Evolutionary conservation across 1,140 invertebrate species (phyloP), one percentile per base, ranked within the genome.

Genomic region (Phortica variegata): DNA sequence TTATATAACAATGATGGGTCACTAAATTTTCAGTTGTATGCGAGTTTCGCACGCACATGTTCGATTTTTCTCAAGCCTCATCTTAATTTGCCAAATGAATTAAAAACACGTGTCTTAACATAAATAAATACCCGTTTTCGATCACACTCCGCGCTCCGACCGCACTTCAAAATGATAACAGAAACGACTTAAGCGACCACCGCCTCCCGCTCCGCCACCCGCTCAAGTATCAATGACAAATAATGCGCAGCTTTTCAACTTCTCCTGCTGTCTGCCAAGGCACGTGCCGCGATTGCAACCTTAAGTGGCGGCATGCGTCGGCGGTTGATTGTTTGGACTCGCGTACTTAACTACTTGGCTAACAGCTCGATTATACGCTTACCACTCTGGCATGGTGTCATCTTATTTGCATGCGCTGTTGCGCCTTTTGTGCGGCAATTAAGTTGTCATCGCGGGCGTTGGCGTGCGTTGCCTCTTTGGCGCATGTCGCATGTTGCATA

Each of bases 131-230:
- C n/a, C n/a, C n/a, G n/a, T n/a, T n/a, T n/a, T n/a, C n/a, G n/a
- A n/a, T n/a, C n/a, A n/a, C n/a, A n/a, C n/a, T n/a, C n/a, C n/a
- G n/a, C n/a, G n/a, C n/a, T n/a, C n/a, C n/a, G n/a, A n/a, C n/a
- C n/a, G n/a, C 43, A 49, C 50, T 57, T 47, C 45, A 52, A 47
- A 33, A 15, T 20, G 43, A 39, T 52, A 56, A 42, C 33, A 12
- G 36, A 20, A 38, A 12, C 47, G 18, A 40, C 43, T 41, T 40
- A 56, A 37, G 44, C 38, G 20, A 19, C 10, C 12, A 47, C 37
- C 42, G 15, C 31, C 52, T 40, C 58, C 52, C 58, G 49, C 34
- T 34, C 33, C 19, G 45, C 60, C 58, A 68, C 63, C 63, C 29
- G 29, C 29, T n/a, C 7, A 7, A 31, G 7, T 7, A n/a, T 31